Percentiles rank a stretch among this genome's conserved stretches.
Evolutionary conservation across 1,140 invertebrate species (phyloP).

Genomic region (Pygmarrhopalites habei): DNA sequence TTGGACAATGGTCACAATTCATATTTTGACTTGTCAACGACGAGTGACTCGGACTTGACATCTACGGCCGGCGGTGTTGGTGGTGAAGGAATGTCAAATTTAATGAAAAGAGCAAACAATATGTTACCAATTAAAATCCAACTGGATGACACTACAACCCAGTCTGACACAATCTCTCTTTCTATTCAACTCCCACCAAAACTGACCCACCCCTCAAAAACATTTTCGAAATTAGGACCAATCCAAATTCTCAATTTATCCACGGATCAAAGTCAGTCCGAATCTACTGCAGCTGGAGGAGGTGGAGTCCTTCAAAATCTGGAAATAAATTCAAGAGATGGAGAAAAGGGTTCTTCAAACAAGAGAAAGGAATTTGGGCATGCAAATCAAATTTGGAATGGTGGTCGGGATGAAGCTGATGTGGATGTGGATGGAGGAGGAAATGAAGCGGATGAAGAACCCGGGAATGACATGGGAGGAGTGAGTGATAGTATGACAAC

Average conservation of each 20-base stretch:
- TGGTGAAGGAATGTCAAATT: not conserved
- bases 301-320: too few species aligned
- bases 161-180: not conserved
- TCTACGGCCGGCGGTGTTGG: not conserved
- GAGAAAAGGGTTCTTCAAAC: not conserved
- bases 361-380: not conserved
- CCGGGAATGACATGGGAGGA: too few species aligned
- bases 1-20: not conserved
- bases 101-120: not conserved
- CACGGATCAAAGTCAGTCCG: not conserved
- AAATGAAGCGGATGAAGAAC: not conserved
- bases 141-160: conserved; percentile 2
- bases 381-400: not conserved
- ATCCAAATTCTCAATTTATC: too few species aligned
- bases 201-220: too few species aligned
- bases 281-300: not conserved
- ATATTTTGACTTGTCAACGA: conserved; percentile 7
- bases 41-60: conserved; percentile 3
- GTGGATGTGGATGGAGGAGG: not conserved
- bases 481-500: conserved; percentile 19
- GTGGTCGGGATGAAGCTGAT: not conserved
- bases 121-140: not conserved
- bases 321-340: too few species aligned
- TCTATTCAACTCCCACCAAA: not conserved
- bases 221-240: too few species aligned